phyloP scores from a whole-genome alignment of 2,113 vertebrate species.

The Nothoprocta perdicaria region DNA sequence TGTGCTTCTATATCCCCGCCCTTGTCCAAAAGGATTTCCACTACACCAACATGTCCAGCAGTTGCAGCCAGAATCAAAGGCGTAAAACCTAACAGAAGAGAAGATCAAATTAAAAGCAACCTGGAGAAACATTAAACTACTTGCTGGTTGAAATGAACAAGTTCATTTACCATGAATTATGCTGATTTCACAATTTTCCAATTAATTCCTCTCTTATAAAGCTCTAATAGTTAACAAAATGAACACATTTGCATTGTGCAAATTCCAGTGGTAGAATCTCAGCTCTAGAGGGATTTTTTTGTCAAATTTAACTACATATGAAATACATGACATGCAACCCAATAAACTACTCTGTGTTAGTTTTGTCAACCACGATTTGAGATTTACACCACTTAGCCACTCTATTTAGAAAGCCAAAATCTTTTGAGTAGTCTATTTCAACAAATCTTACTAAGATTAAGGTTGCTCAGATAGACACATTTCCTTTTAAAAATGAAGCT shows the following conservation, averaged over 20 bases:
- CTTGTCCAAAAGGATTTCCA: constrained; percentile 97
- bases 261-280: background rate
- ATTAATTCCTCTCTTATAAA: background rate
- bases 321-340: background rate
- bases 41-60: constrained; percentile 96
- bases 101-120: background rate
- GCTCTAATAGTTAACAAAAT: background rate
- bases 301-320: background rate
- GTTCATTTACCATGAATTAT: background rate
- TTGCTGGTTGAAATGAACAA: background rate
- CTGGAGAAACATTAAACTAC: background rate
- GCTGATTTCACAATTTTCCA: accelerated
- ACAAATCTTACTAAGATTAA: background rate
- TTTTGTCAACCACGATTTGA: background rate
- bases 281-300: background rate
- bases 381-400: background rate
- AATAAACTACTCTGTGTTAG: background rate
- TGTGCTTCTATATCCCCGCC: constrained; percentile 98
- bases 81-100: constrained; percentile 86
- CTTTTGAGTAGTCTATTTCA: background rate
- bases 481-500: background rate
- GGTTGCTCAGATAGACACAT: background rate
- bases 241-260: background rate
- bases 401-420: background rate
- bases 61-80: constrained; percentile 97